Conservation (phyloP, 2,797 vertebrate genomes). For the Enoplosus armatus region DNA sequence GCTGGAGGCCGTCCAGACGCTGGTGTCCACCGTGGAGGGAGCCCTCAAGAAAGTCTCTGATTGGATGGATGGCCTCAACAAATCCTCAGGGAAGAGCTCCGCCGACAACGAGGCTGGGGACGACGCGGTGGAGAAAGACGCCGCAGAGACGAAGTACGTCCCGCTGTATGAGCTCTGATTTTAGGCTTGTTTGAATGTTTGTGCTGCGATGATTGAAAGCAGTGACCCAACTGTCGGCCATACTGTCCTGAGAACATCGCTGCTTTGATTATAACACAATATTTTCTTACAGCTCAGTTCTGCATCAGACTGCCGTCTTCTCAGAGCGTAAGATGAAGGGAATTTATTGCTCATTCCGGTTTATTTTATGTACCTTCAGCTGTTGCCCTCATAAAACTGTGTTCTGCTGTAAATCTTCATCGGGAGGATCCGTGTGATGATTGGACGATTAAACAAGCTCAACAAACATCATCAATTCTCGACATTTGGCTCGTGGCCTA, state of each 20-base stretch:
- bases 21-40: constrained; percentile 94
- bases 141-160: constrained; percentile 58
- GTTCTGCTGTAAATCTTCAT: constrained; percentile 23
- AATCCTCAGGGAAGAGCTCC: constrained; percentile 65
- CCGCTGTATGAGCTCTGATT: background rate
- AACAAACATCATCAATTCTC: constrained; percentile 27
- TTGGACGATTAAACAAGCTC: constrained; percentile 29
- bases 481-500: constrained; percentile 6
- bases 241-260: background rate
- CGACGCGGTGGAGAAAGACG: constrained; percentile 20
- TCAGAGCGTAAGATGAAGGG: background rate
- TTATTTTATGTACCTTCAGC: constrained; percentile 17
- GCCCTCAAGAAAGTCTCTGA: constrained; percentile 95
- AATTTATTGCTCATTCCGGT: background rate
- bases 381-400: constrained; percentile 17
- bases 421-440: constrained; percentile 5
- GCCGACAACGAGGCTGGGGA: constrained; percentile 61
- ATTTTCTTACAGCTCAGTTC: background rate
- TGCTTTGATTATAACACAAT: background rate
- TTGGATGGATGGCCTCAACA: constrained; percentile 90
- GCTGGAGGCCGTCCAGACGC: constrained; percentile 93
- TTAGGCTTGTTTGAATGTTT: background rate
- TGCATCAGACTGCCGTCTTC: background rate
- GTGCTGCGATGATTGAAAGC: background rate
- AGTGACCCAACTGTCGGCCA: background rate